Percentiles rank a stretch among this genome's conserved stretches.
These are phyloP conservation scores for Raja brachyura DNA, from an alignment of 2,113 vertebrate genomes.

Conservation along the genomic window DNA sequence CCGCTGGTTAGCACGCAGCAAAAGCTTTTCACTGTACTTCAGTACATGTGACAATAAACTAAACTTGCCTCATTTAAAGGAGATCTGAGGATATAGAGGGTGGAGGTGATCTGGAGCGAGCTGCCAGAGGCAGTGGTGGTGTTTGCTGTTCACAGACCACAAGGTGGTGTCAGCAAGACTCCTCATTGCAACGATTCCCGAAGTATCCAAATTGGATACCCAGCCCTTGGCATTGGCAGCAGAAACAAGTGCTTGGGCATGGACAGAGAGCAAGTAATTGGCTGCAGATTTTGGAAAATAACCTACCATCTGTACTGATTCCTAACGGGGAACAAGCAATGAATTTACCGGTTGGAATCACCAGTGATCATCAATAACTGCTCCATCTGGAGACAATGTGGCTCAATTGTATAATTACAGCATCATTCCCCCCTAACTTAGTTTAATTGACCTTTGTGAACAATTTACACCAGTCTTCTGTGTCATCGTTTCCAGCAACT, in stretches of 20 bases:
- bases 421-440: neutral
- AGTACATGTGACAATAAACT: too few relatives aligned
- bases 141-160: neutral
- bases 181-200: too few relatives aligned
- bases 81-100: too few relatives aligned
- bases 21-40: too few relatives aligned
- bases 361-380: neutral
- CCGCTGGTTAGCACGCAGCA: too few relatives aligned
- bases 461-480: too few relatives aligned
- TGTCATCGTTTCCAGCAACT: too few relatives aligned
- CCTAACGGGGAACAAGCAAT: neutral
- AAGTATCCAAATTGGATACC: too few relatives aligned
- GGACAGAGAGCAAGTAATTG: neutral
- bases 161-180: conserved; percentile 7
- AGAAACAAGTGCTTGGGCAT: neutral
- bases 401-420: neutral
- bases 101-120: too few relatives aligned
- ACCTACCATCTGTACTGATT: neutral
- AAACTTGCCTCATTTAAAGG: too few relatives aligned
- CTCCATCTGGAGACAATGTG: neutral
- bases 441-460: neutral
- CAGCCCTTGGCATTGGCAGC: too few relatives aligned
- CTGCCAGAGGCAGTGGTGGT: too few relatives aligned
- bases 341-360: neutral
- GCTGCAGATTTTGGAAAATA: neutral